Conservation (phyloP, 2,113 vertebrate genomes). For the Thryonomys swinderianus region DNA sequence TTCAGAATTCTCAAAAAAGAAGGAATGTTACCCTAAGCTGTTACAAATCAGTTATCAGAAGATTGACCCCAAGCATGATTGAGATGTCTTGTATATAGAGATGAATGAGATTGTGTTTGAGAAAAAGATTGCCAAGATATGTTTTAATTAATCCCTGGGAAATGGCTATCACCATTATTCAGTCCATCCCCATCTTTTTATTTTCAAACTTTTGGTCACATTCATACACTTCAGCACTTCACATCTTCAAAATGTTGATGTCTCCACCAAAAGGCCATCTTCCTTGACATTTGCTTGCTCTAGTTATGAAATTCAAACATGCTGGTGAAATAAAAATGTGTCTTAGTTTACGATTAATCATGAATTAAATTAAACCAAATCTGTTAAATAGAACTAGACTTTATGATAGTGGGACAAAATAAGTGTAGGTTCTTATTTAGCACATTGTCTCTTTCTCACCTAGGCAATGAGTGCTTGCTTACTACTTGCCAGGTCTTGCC, state of each 20-base stretch:
- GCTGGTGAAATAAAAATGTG: slow-evolving; percentile 18
- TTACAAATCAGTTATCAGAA: slow-evolving; percentile 23
- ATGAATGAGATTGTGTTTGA: slow-evolving; percentile 7
- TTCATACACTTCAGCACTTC: background rate
- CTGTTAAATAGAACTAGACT: background rate
- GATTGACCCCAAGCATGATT: background rate
- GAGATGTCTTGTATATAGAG: background rate
- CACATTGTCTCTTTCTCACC: background rate
- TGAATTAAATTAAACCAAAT: slow-evolving; percentile 15
- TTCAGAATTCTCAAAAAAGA: background rate
- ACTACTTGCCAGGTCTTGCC: background rate
- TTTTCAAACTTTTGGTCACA: slow-evolving; percentile 15
- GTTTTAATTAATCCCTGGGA: background rate
- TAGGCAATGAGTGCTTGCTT: background rate
- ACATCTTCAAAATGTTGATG: background rate
- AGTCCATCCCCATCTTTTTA: background rate
- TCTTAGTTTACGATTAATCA: background rate
- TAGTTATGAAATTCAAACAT: slow-evolving; percentile 30
- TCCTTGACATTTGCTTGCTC: background rate
- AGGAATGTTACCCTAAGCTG: background rate
- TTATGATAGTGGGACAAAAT: background rate
- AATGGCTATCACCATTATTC: background rate
- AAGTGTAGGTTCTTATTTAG: background rate
- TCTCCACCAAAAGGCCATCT: background rate
- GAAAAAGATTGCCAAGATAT: background rate